These are phyloP conservation scores for Mythimna vitellina DNA, from an alignment of 2,888 invertebrate species.

Conservation along the genomic window DNA sequence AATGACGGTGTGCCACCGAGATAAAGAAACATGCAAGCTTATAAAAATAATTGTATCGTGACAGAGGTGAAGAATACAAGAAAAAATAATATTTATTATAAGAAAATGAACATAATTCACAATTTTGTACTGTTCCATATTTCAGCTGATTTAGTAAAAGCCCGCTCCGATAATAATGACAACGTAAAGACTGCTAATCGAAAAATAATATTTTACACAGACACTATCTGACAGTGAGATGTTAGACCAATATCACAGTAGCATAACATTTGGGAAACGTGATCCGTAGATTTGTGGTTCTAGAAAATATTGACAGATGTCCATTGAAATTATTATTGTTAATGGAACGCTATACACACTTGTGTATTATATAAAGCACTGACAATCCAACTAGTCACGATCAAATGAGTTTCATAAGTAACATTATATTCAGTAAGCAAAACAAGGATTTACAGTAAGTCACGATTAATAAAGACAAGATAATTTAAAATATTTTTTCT, in stretches of 20 bases:
- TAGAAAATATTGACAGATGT: conserved; percentile 25
- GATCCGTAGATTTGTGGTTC: conserved; percentile 20
- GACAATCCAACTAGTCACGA: not conserved
- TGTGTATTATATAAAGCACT: not conserved
- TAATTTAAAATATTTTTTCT: conserved; percentile 8
- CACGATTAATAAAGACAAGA: not conserved
- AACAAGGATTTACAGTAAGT: not conserved
- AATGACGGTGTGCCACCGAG: conserved; percentile 28
- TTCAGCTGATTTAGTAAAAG: conserved; percentile 16
- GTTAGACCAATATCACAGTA: conserved; percentile 26
- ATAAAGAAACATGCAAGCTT: conserved; percentile 38
- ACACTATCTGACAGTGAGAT: conserved; percentile 16
- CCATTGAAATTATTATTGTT: conserved; percentile 11
- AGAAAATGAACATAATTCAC: not conserved
- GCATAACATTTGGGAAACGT: conserved; percentile 20
- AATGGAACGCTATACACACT: conserved; percentile 28
- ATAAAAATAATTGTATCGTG: conserved; percentile 36
- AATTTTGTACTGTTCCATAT: not conserved
- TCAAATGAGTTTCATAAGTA: not conserved
- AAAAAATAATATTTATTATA: conserved; percentile 3
- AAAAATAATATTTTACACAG: conserved; percentile 1
- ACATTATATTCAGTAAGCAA: conserved; percentile 7
- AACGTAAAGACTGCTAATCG: not conserved
- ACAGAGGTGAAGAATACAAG: conserved; percentile 2
- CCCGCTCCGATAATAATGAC: not conserved